Conservation (phyloP, 1,140 invertebrate species). For the Anagrus nilaparvatae region DNA sequence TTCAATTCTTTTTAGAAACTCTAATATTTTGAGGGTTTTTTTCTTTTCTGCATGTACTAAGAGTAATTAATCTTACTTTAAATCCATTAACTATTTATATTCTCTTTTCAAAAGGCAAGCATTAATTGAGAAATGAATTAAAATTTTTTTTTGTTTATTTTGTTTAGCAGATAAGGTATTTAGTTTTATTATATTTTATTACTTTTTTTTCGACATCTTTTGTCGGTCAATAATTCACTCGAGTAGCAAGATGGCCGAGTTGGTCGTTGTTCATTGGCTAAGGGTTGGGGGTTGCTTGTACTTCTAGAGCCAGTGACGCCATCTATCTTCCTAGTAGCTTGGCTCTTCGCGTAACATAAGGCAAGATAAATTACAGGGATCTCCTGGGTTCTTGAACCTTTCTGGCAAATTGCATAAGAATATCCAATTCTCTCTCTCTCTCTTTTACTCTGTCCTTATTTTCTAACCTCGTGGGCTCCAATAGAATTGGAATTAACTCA, state of each 20-base stretch:
- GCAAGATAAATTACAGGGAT: slow-evolving; percentile 47
- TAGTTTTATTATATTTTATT: too few relatives aligned
- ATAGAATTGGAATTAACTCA: slow-evolving; percentile 46
- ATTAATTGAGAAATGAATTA: too few relatives aligned
- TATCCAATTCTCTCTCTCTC: slow-evolving; percentile 34
- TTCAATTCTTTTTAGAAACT: too few relatives aligned
- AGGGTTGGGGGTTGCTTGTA: slow-evolving; percentile 42
- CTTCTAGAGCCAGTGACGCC: slow-evolving; percentile 43
- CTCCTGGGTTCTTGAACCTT: slow-evolving; percentile 46
- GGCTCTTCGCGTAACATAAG: slow-evolving; percentile 46
- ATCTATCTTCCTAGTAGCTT: slow-evolving; percentile 46
- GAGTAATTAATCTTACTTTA: too few relatives aligned
- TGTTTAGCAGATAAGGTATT: too few relatives aligned
- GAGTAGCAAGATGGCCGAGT: slow-evolving; percentile 45
- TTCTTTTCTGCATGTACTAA: too few relatives aligned
- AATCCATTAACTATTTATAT: too few relatives aligned
- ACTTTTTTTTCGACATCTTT: too few relatives aligned
- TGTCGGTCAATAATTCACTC: slow-evolving; percentile 47
- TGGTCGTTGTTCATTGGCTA: slow-evolving; percentile 45
- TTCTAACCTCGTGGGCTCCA: slow-evolving; percentile 37
- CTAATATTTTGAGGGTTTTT: too few relatives aligned
- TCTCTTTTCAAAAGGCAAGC: too few relatives aligned
- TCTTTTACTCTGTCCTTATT: slow-evolving; percentile 20
- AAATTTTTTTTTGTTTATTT: too few relatives aligned
- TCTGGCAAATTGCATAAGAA: slow-evolving; percentile 48